These are phyloP conservation scores for Morpho helenor DNA, from an alignment of 2,888 invertebrate genomes.

Conservation along the genomic window DNA sequence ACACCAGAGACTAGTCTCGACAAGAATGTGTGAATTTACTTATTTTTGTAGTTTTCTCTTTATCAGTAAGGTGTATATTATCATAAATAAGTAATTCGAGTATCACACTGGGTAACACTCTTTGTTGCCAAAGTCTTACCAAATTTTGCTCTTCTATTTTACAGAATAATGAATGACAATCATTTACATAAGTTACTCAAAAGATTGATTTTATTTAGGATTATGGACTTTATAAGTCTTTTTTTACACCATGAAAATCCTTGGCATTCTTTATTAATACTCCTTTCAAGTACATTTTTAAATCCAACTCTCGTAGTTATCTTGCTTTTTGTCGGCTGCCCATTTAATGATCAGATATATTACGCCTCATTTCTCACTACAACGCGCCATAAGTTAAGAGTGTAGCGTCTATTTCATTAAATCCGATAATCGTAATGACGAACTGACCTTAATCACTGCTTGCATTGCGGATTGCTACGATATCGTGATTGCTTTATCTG, in stretches of 20 bases:
- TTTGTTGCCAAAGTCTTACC: too few species aligned
- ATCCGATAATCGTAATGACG: conserved; percentile 29
- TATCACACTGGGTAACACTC: too few species aligned
- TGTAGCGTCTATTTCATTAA: conserved; percentile 27
- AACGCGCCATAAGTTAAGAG: conserved; percentile 28
- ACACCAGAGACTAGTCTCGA: too few species aligned
- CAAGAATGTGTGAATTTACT: too few species aligned
- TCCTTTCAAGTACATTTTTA: conserved; percentile 16
- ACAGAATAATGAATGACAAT: too few species aligned
- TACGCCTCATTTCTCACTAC: conserved; percentile 28
- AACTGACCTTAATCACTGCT: conserved; percentile 28
- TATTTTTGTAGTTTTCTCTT: too few species aligned
- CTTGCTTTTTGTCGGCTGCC: conserved; percentile 26
- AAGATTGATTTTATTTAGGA: conserved; percentile 3
- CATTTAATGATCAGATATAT: conserved; percentile 30
- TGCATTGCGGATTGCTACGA: conserved; percentile 25
- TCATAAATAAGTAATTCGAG: too few species aligned
- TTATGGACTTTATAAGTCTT: conserved; percentile 4
- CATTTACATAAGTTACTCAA: not conserved
- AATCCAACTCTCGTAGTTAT: conserved; percentile 20
- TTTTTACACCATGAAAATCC: conserved; percentile 7
- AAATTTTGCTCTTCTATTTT: too few species aligned
- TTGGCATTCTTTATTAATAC: conserved; percentile 13
- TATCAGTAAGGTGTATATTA: too few species aligned
- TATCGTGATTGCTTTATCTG: conserved; percentile 20